Base-by-base conservation (phyloP, 1,140 invertebrate genomes). In the Campoletis sonorensis region DNA sequence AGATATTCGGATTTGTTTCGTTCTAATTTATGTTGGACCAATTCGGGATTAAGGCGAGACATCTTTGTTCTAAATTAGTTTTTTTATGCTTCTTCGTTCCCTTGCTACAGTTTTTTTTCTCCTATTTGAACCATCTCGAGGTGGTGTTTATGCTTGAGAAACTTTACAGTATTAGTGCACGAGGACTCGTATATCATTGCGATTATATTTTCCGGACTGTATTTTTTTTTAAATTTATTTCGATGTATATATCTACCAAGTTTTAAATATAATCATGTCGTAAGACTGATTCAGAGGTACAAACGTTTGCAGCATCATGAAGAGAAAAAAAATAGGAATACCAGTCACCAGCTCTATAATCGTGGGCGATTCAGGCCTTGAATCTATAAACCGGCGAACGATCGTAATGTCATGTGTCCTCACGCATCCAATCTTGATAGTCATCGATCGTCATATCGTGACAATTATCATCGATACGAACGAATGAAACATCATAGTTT, bases 311-410 rank as follows among this genome's bases (percentile, higher is more conserved):
- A 71, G n/a, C 33, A 71, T 37, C 68, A 71, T 40, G 33, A n/a
- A 45, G 40, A 18, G 45, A 40, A 26, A 18, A 71, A 40, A 26
- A n/a, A 33, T 33, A 21, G 33, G 54, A n/a, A 58, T 58, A 58
- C 54, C 18, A n/a, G 54, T 58, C 54, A 58, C 54, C 21, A n/a
- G 54, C 18, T 27, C 23, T 0, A 67, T 23, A 67, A 37, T 49
- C 40, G 71, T 73, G 71, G 71, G 71, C 71, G 71, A 73, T 49
- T 21, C 11, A 21, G 23, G 30, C 71, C 71, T 73, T 73, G 71
- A 73, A 73, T 73, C n/a, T 51, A 49, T 73, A 49, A 73, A 73
- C 18, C 30, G n/a, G 71, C 7, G 71, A 73, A 51, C 51, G 71
- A 73, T 73, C 71, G 37, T 51, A 23, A 67, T n/a, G 13, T 73